Base-by-base conservation (phyloP, 2,888 invertebrate species). In the Drosophila macrospina region DNA sequence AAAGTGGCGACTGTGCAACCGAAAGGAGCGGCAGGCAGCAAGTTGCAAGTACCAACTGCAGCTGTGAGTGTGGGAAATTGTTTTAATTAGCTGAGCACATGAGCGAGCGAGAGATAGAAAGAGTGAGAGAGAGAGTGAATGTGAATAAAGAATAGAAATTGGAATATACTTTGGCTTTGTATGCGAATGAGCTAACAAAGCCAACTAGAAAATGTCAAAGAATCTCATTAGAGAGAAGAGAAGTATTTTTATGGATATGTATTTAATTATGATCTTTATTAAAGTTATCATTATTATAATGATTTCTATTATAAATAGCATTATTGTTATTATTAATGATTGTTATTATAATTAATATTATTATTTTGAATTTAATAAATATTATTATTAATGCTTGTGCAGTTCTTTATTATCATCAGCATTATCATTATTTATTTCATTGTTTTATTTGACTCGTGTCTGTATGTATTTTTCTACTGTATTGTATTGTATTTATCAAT, bases 61-160 rank as follows among this genome's bases (percentile, higher is more conserved):
- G 34, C 47, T 54, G 48, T 59, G 61, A 79, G 68, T 80, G 80
- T 78, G 78, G 78, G 78, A 78, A 78, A 73, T 79, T 65, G 64
- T 78, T 78, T 78, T 78, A 78, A 79, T 79, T 78, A 73, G 69
- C 64, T 67, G 41, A 60, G 32, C 67, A 47, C 24, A 51, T 54
- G 56, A 60, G 63, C 4, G n/a, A n/a, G n/a, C n/a, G n/a, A n/a
- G 32, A 56, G 16, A 52, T n/a, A n/a, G n/a, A n/a, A n/a, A n/a
- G 16, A 30, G 44, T n/a, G n/a, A n/a, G n/a, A n/a, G n/a, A n/a
- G 32, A 56, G 16, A 52, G 13, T 13, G 13, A 24, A 30, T 62
- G n/a, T 34, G 45, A 26, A 67, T 42, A 4, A 32, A 41, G 48
- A 30, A 41, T 45, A 32, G 16, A 32, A 44, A 61, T 44, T 32